Conservation (phyloP, 2,113 vertebrate genomes). For the Campylorhamphus procurvoides region DNA sequence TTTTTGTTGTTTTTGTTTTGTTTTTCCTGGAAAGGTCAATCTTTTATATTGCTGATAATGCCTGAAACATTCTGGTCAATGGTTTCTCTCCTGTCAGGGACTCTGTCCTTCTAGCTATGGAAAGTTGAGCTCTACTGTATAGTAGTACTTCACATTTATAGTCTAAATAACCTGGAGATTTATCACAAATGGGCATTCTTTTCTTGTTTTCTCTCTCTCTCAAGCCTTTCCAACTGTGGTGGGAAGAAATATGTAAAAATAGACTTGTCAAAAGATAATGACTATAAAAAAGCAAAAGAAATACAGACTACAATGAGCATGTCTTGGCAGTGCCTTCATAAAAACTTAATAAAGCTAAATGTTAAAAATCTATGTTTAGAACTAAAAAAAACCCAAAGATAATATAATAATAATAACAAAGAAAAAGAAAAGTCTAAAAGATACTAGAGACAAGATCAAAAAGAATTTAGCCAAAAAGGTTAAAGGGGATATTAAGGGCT, state of each 20-base stretch:
- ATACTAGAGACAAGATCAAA: not conserved
- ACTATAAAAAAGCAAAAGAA: not conserved
- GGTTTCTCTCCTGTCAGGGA: not conserved
- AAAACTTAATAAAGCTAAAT: not conserved
- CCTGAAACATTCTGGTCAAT: not conserved
- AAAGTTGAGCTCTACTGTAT: not conserved
- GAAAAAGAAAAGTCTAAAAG: not conserved
- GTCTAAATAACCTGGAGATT: not conserved
- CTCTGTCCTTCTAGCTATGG: not conserved
- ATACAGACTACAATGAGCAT: not conserved
- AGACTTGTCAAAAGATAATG: not conserved
- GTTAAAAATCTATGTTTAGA: not conserved
- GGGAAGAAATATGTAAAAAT: not conserved
- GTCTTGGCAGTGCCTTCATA: not conserved
- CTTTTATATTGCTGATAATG: not conserved
- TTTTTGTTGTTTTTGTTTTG: no score
- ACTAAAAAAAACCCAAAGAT: not conserved
- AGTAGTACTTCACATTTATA: not conserved
- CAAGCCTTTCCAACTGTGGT: not conserved
- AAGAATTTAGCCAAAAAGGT: not conserved
- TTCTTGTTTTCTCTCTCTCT: not conserved
- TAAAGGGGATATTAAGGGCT: not conserved
- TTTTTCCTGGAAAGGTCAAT: not conserved
- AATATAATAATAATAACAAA: not conserved
- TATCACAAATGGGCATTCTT: not conserved